Conservation (phyloP, 2,113 vertebrate species). For the Barnardius zonarius region DNA sequence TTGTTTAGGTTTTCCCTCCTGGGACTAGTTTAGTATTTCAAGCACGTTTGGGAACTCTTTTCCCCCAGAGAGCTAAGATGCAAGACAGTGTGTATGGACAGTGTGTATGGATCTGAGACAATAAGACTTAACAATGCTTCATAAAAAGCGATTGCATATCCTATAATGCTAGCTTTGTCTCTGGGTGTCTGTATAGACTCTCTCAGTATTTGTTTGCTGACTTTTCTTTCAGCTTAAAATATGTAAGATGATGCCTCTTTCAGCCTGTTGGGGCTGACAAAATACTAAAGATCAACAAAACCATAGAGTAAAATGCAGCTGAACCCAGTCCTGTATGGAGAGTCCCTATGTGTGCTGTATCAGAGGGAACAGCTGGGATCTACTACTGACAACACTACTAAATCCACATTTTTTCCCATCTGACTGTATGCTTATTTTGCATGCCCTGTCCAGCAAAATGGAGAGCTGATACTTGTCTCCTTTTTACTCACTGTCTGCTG, state of each 20-base stretch:
- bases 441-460: constrained; percentile 28
- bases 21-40: constrained; percentile 47
- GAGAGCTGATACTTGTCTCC: neutral
- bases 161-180: constrained; percentile 11
- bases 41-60: constrained; percentile 10
- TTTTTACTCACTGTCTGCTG: neutral
- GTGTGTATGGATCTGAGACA: neutral
- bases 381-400: neutral
- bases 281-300: neutral
- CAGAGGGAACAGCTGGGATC: constrained; percentile 16
- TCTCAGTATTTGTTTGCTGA: neutral
- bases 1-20: constrained; percentile 45
- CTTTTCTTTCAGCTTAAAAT: constrained; percentile 18
- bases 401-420: neutral
- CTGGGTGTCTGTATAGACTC: neutral
- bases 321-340: neutral
- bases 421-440: neutral
- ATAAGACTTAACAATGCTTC: neutral
- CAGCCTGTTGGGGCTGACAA: constrained; percentile 26
- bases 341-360: neutral
- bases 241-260: constrained; percentile 19
- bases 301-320: neutral
- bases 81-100: neutral
- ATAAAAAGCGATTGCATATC: neutral
- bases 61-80: neutral